Percentiles rank a stretch among this genome's conserved stretches.
Evolutionary conservation across 2,113 vertebrate species (phyloP).

Genomic region (Sminthopsis crassicaudata): DNA sequence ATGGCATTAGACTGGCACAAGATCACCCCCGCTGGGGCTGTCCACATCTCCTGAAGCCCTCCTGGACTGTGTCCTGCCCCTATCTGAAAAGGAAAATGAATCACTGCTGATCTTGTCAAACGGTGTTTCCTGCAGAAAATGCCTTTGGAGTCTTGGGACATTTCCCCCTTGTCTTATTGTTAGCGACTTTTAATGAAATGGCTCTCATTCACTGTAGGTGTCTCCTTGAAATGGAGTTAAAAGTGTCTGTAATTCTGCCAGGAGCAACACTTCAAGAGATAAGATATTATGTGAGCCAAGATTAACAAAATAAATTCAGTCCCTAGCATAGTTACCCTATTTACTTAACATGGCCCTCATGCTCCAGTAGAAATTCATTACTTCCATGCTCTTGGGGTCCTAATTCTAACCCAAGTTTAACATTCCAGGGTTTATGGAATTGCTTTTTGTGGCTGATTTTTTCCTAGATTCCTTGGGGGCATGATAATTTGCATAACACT

Average conservation of each 20-base stretch:
- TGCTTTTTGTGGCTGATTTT: slow-evolving; percentile 47
- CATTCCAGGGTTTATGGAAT: neutral
- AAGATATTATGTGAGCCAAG: slow-evolving; percentile 48
- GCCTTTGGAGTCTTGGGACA: slow-evolving; percentile 12
- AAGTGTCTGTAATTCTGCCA: slow-evolving; percentile 44
- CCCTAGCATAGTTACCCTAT: slow-evolving; percentile 24
- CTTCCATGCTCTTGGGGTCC: slow-evolving; percentile 10
- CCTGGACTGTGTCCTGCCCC: neutral
- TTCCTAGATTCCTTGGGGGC: slow-evolving; percentile 41
- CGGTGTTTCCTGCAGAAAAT: slow-evolving; percentile 24
- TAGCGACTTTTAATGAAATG: slow-evolving; percentile 68
- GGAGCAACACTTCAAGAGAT: slow-evolving; percentile 63
- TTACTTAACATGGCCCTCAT: slow-evolving; percentile 48
- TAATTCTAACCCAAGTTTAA: slow-evolving; percentile 21
- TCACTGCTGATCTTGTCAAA: slow-evolving; percentile 36
- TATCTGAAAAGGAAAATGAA: slow-evolving; percentile 47
- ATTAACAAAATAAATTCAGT: slow-evolving; percentile 69
- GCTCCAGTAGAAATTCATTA: slow-evolving; percentile 60
- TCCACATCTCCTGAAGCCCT: neutral
- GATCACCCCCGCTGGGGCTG: neutral
- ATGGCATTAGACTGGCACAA: slow-evolving; percentile 9
- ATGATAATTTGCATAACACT: slow-evolving; percentile 58
- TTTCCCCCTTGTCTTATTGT: slow-evolving; percentile 48
- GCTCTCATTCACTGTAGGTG: slow-evolving; percentile 53
- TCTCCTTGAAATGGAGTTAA: slow-evolving; percentile 65